These are phyloP conservation scores for Chorisops tibialis DNA, from an alignment of 2,888 invertebrate genomes.

Conservation along the genomic window DNA sequence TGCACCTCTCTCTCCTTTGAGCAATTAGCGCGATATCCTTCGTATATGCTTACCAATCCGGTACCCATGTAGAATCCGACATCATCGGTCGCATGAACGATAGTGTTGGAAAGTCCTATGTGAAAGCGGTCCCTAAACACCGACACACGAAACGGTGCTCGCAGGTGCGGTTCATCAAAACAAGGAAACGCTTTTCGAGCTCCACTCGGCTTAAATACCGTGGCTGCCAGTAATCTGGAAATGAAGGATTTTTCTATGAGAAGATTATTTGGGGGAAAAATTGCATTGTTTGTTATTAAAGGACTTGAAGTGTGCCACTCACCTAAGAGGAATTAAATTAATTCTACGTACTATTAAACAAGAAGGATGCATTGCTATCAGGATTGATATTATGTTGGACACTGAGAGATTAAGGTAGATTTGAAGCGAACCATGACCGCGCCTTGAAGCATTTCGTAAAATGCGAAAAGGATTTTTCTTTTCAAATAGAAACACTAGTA, in stretches of 20 bases:
- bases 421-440: neutral
- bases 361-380: neutral
- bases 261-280: too few species aligned
- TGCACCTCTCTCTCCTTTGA: constrained; percentile 9
- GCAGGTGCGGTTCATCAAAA: constrained; percentile 76
- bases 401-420: neutral
- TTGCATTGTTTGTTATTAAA: too few species aligned
- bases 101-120: constrained; percentile 73
- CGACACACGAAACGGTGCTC: constrained; percentile 73
- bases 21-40: constrained; percentile 16
- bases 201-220: constrained; percentile 74
- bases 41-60: constrained; percentile 64
- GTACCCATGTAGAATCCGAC: constrained; percentile 75
- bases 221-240: constrained; percentile 67
- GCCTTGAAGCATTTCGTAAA: too few species aligned
- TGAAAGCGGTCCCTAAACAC: constrained; percentile 75
- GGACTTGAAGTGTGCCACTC: too few species aligned
- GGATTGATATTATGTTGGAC: constrained; percentile 19
- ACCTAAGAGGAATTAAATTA: too few species aligned
- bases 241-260: neutral
- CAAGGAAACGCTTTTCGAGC: constrained; percentile 77
- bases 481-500: too few species aligned
- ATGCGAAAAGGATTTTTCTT: too few species aligned
- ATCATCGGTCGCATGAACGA: constrained; percentile 67
- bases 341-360: neutral